Evolutionary conservation across 2,797 vertebrate genomes (phyloP), one percentile per base, ranked within the genome.

Genomic region (Paguma larvata): DNA sequence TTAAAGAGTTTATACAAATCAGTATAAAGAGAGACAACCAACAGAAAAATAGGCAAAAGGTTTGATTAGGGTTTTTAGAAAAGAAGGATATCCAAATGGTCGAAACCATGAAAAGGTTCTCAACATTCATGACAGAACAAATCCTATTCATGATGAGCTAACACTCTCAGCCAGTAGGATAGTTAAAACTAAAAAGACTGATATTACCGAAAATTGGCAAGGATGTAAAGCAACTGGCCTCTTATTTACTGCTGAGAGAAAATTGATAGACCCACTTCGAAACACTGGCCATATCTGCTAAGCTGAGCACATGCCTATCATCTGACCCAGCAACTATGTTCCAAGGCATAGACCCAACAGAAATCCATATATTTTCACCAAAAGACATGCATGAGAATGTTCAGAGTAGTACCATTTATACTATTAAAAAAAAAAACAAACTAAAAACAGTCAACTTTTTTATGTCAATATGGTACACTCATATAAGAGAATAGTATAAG

Each of bases 111-210:
- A 93, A 79, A 78, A 79, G 5, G 14, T 85, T 89, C 38, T 79
- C 51, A 89, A 53, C 2, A 68, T 78, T 72, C 34, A 85, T 46
- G 72, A 77, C 15, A 13, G 32, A 87, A 87, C 23, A 89, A 70
- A 88, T 53, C 48, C 65, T 92, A 93, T 63, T 63, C 44, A 79
- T 63, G 38, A 85, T 63, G n/a, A 85, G 65, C 53, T 92, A 51
- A 3, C 5, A 80, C 12, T n/a, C 38, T 65, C 19, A 53, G 9
- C n/a, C 12, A 92, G 46, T 18, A 72, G 16, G 15, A 88, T 6
- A 63, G 23, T 38, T 23, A 72, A 84, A 78, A 75, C 27, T 53
- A 67, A 88, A 56, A 87, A 82, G 32, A 87, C 25, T 48, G 53
- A 13, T n/a, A 48, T 67, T 62, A 83, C 1, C 6, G 65, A 79